Conservation (phyloP, 1,140 invertebrate species). For the Vanessa atalanta region DNA sequence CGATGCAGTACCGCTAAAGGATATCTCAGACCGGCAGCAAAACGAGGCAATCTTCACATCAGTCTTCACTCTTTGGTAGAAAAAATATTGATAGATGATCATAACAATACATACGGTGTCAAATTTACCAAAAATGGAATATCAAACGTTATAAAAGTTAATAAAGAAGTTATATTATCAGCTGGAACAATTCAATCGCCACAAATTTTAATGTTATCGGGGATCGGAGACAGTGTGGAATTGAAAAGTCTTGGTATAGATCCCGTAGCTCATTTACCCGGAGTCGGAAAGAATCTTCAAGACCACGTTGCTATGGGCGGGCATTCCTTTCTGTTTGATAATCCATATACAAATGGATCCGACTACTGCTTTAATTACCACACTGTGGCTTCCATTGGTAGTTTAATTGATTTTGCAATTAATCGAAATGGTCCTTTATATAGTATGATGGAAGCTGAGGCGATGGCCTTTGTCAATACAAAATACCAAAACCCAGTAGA, state of each 20-base stretch:
- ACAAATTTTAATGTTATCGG: conserved; percentile 91
- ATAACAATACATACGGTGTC: conserved; percentile 83
- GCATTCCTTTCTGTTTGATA: conserved; percentile 81
- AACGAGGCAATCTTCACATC: conserved; percentile 88
- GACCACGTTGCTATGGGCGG: conserved; percentile 87
- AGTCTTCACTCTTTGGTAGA: conserved; percentile 84
- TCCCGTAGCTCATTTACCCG: conserved; percentile 82
- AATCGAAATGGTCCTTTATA: conserved; percentile 84
- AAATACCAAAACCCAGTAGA: conserved; percentile 83
- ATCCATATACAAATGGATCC: conserved; percentile 70
- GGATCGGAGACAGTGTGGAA: conserved; percentile 86
- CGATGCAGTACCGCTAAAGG: conserved; percentile 91
- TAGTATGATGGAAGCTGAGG: conserved; percentile 85
- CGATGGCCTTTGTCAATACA: conserved; percentile 88
- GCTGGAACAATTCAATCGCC: conserved; percentile 88
- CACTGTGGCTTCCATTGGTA: conserved; percentile 77
- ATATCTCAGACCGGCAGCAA: conserved; percentile 86
- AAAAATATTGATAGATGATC: conserved; percentile 83
- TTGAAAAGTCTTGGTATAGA: conserved; percentile 83
- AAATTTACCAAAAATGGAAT: conserved; percentile 81
- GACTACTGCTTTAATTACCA: conserved; percentile 83
- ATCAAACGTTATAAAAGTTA: conserved; percentile 78
- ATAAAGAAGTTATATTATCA: conserved; percentile 86
- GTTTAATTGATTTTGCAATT: conserved; percentile 81
- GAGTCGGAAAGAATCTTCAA: conserved; percentile 91